Conservation (phyloP, 1,140 invertebrate species). For the Hestina assimilis region DNA sequence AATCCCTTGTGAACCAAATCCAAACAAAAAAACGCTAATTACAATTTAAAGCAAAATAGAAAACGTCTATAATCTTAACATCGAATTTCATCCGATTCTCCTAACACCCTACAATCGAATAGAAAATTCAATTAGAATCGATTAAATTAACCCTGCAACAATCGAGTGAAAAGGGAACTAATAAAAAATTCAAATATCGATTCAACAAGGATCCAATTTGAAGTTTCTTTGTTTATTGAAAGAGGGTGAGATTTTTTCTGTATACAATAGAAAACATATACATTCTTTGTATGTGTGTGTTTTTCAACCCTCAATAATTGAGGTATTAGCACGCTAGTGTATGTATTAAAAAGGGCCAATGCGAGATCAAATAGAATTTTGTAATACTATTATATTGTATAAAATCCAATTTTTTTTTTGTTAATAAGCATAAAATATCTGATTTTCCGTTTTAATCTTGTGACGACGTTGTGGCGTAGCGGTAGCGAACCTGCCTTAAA, state of each 20-base stretch:
- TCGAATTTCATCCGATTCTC: constrained; percentile 4
- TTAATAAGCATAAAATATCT: no score
- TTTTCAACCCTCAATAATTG: constrained; percentile 2
- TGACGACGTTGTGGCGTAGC: no score
- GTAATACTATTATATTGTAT: no score
- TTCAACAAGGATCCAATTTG: constrained; percentile 50
- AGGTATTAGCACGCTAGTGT: constrained; percentile 8
- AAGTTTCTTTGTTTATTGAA: constrained; percentile 49
- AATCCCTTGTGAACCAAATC: background rate
- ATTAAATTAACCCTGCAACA: constrained; percentile 16
- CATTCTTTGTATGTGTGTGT: background rate
- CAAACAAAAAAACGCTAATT: constrained; percentile 2
- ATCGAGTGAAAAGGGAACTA: constrained; percentile 28
- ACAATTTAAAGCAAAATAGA: background rate
- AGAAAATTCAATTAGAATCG: constrained; percentile 30
- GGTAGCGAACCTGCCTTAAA: no score
- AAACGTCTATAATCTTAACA: background rate
- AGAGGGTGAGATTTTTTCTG: constrained; percentile 37
- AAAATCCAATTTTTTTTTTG: no score
- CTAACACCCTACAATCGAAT: constrained; percentile 6
- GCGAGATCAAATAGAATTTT: background rate
- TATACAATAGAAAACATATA: background rate
- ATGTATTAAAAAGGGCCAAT: background rate
- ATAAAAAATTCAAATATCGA: constrained; percentile 60
- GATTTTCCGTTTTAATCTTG: no score